Percentiles rank a stretch among this genome's conserved stretches.
Conservation (phyloP, 2,888 invertebrate species). For the Salticus scenicus region DNA sequence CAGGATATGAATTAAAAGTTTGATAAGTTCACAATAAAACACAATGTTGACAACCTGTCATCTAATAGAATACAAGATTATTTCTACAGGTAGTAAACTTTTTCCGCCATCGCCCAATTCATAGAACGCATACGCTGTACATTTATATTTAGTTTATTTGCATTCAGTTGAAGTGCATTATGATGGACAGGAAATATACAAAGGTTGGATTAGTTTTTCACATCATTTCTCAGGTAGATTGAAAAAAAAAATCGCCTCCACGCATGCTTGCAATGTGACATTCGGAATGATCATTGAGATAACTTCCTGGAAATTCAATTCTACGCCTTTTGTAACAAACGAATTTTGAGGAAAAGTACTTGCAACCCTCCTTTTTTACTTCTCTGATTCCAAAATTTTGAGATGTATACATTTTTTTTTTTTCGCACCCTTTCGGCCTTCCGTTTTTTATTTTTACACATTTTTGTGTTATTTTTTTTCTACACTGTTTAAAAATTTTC, state of each 20-base stretch:
- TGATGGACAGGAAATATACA: not conserved
- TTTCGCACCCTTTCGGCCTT: constrained; percentile 55
- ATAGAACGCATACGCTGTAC: too few relatives aligned
- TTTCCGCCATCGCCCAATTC: too few relatives aligned
- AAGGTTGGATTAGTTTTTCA: constrained; percentile 11
- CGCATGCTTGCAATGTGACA: constrained; percentile 8
- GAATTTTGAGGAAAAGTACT: not conserved
- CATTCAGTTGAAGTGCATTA: not conserved
- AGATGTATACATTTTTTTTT: constrained; percentile 1
- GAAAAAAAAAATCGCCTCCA: not conserved
- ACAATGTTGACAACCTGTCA: too few relatives aligned
- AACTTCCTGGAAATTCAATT: constrained; percentile 23
- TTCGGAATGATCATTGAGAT: not conserved
- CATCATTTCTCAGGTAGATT: not conserved
- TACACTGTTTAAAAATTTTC: not conserved
- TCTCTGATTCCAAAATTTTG: constrained; percentile 28
- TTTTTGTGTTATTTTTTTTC: not conserved
- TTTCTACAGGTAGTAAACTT: too few relatives aligned
- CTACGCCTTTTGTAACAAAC: not conserved
- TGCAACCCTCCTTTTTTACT: not conserved
- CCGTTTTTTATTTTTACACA: not conserved
- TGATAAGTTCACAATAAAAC: too few relatives aligned
- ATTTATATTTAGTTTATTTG: not conserved
- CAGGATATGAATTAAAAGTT: too few relatives aligned
- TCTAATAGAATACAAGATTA: too few relatives aligned